A percentile compares a stretch with the other conserved stretches of the same genome.
Evolutionary conservation across 2,113 vertebrate genomes (phyloP).

Genomic region (Meriones unguiculatus): DNA sequence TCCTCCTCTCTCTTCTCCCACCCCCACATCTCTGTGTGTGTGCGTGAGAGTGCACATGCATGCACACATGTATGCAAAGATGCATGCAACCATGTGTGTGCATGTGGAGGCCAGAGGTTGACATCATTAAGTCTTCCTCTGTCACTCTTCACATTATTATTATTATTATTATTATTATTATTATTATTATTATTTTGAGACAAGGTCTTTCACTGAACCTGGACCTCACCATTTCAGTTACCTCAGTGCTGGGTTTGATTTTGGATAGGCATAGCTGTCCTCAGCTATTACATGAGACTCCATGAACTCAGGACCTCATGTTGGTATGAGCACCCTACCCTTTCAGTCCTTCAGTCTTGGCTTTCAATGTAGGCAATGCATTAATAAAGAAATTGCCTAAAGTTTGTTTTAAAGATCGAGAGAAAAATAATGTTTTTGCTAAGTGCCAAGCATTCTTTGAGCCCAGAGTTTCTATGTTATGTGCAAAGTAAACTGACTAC

Average conservation of each 20-base stretch:
- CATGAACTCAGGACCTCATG: neutral
- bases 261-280: neutral
- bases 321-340: neutral
- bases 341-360: neutral
- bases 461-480: neutral
- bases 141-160: neutral
- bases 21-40: neutral
- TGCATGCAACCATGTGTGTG: neutral
- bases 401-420: slow-evolving; percentile 19
- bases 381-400: neutral
- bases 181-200: neutral
- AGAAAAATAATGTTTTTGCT: neutral
- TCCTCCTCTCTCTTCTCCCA: neutral
- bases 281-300: neutral
- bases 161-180: neutral
- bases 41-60: neutral
- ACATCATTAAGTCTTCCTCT: too few relatives aligned
- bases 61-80: too few relatives aligned
- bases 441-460: neutral
- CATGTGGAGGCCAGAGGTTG: neutral
- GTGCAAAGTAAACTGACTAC: neutral
- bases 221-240: neutral
- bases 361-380: neutral
- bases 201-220: neutral
- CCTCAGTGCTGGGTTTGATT: neutral